These are phyloP conservation scores for Macaca nemestrina DNA, from an alignment of 2,113 vertebrate genomes.

Conservation along the genomic window DNA sequence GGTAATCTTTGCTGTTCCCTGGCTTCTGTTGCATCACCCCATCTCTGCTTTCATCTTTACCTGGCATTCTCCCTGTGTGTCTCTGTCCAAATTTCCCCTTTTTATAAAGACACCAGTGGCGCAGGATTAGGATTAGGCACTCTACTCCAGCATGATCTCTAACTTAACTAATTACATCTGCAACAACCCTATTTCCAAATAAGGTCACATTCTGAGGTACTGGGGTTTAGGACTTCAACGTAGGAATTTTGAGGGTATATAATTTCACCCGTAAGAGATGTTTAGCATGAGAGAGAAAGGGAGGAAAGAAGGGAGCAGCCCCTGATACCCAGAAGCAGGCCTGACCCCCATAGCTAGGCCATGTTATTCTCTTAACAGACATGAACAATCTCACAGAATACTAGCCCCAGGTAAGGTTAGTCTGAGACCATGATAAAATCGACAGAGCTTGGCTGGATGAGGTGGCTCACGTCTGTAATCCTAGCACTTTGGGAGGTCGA, in stretches of 20 bases:
- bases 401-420: background rate
- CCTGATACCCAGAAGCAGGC: background rate
- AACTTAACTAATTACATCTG: background rate
- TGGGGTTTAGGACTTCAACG: background rate
- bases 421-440: background rate
- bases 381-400: background rate
- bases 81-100: background rate
- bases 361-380: background rate
- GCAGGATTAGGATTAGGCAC: background rate
- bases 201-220: background rate
- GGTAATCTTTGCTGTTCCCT: background rate
- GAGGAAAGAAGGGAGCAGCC: background rate
- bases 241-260: background rate
- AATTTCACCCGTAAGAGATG: background rate
- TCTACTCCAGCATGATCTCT: background rate
- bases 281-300: background rate
- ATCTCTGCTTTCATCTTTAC: slow-evolving; percentile 17
- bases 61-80: background rate
- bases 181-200: slow-evolving; percentile 4
- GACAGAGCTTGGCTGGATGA: too few species aligned
- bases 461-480: too few species aligned
- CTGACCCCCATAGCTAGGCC: background rate
- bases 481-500: too few species aligned
- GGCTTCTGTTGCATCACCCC: background rate
- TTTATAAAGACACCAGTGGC: background rate